phyloP scores from a whole-genome alignment of 2,113 vertebrate genomes.

The Himantopus leucocephalus region DNA sequence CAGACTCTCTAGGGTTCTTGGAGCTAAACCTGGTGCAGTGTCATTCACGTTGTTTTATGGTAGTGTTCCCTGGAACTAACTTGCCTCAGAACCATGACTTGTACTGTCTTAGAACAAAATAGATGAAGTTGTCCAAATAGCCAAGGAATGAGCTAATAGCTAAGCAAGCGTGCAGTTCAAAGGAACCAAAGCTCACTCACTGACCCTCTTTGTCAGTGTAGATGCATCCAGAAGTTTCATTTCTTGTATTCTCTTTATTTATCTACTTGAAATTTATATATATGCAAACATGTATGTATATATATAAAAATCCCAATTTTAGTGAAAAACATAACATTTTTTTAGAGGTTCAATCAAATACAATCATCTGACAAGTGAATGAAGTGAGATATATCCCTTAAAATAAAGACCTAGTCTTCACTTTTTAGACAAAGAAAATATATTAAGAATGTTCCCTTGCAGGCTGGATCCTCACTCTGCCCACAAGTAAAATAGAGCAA shows the following conservation, averaged over 20 bases:
- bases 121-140: background rate
- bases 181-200: background rate
- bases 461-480: background rate
- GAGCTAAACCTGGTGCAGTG: background rate
- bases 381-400: accelerated
- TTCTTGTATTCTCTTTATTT: background rate
- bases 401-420: background rate
- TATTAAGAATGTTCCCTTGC: background rate
- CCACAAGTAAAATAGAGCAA: background rate
- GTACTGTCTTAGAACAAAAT: background rate
- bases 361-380: background rate
- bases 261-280: background rate
- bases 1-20: background rate
- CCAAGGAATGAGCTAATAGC: background rate
- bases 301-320: background rate
- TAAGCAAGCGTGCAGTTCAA: background rate
- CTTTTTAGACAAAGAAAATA: background rate
- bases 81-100: background rate
- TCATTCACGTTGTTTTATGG: background rate
- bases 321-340: background rate
- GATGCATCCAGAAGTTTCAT: background rate
- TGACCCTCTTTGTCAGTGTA: background rate
- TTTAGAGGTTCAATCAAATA: background rate
- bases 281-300: background rate
- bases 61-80: background rate